Base-by-base conservation (phyloP, 2,888 invertebrate genomes). In the Coelinius sp. region DNA sequence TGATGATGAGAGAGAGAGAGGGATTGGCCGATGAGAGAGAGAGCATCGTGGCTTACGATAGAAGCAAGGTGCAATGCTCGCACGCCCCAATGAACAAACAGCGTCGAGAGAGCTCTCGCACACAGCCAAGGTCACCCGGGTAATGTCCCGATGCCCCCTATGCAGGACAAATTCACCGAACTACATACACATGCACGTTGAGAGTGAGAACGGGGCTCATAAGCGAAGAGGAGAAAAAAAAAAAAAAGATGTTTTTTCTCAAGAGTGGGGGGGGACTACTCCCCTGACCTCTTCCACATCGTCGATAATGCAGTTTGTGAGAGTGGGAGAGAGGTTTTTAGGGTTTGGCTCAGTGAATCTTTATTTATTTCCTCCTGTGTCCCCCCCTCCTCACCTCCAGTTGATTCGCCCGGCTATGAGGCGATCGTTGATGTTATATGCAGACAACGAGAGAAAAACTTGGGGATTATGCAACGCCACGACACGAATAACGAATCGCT, bases 71-170 rank as follows among this genome's bases (percentile, higher is more conserved):
- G 86, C 86, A 82, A 82, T 78, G 82, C 80, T 80, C 81, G 81
- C 75, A 71, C 72, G 75, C 73, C 49, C 52, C 79, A 81, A 82
- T 86, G 85, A 84, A 84, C 86, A 86, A 86, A 86, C 86, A 75
- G 77, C 79, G 79, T 73, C 79, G 77, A 73, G 75, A 78, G 77
- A 75, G 70, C 70, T 70, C 49, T 63, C 59, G 53, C 71, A 24
- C 64, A 49, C 83, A 84, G 81, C 86, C 86, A 87, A 87, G 86
- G 87, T 86, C 86, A 86, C 82, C 85, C 86, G 86, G 87, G 86
- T 86, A 86, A 87, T 85, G 87, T 86, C 84, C 87, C 86, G 86
- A 87, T 87, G 87, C 86, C 87, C 86, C 86, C 86, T 86, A 86
- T 84, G 83, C 85, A 84, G 85, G 86, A 85, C 85, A 83, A 85